Evolutionary conservation across 2,113 vertebrate species (phyloP).

Genomic region (Mustela nigripes): DNA sequence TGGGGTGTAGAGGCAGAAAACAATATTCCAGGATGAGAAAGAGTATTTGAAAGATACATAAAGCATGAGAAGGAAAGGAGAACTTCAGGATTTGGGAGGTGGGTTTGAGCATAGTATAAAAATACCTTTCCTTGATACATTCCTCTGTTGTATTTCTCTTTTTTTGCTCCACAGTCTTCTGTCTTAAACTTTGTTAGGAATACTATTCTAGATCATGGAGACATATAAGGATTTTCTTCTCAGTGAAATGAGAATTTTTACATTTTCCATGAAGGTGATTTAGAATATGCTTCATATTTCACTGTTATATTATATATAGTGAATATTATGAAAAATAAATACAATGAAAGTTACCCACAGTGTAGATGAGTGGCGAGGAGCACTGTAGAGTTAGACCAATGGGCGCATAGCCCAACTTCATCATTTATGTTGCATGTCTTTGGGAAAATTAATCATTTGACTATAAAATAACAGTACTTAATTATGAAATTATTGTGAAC

Average conservation of each 20-base stretch:
- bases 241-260: not conserved
- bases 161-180: not conserved
- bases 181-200: not conserved
- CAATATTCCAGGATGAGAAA: not conserved
- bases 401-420: not conserved
- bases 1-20: not conserved
- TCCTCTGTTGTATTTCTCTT: not conserved
- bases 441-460: not conserved
- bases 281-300: not conserved
- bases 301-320: not conserved
- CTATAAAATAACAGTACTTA: not conserved
- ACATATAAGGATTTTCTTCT: not conserved
- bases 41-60: not conserved
- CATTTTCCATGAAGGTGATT: not conserved
- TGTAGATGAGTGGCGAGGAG: not conserved
- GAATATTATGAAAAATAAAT: not conserved
- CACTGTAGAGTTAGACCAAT: not conserved
- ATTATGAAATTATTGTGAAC: not conserved
- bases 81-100: not conserved
- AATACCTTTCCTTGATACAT: too few species aligned
- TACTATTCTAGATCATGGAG: not conserved
- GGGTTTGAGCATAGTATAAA: not conserved
- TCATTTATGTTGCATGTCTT: not conserved
- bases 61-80: not conserved
- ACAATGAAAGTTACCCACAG: not conserved